phyloP scores from a whole-genome alignment of 1,140 invertebrate species.

The Macrosteles quadrilineatus region DNA sequence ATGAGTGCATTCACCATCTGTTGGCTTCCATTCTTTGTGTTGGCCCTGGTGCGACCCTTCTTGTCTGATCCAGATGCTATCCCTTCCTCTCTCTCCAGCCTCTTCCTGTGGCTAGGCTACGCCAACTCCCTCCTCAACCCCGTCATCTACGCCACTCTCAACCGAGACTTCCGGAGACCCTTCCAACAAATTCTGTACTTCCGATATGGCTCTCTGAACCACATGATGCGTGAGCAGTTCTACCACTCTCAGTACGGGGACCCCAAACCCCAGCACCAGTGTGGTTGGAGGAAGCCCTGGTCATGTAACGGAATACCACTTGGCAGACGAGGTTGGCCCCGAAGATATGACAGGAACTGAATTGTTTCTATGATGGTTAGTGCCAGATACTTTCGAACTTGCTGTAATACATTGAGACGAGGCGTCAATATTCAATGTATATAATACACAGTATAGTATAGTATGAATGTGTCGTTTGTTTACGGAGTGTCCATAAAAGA shows the following conservation, averaged over 20 bases:
- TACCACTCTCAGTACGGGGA: constrained; percentile 90
- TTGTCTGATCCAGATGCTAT: constrained; percentile 62
- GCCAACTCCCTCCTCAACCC: constrained; percentile 92
- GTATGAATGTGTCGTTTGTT: no score
- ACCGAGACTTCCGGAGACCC: constrained; percentile 89
- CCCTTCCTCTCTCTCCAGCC: constrained; percentile 58
- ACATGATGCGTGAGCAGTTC: constrained; percentile 90
- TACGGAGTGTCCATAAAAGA: no score
- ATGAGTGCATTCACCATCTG: constrained; percentile 96
- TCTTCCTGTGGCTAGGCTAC: constrained; percentile 90
- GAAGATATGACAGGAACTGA: constrained; percentile 25
- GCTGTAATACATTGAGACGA: background rate
- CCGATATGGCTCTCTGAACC: constrained; percentile 82
- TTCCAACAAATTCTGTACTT: constrained; percentile 85
- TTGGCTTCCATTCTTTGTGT: constrained; percentile 96
- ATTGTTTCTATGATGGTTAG: constrained; percentile 34
- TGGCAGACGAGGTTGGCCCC: constrained; percentile 29
- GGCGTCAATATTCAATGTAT: no score
- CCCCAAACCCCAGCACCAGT: constrained; percentile 50
- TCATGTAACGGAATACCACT: constrained; percentile 32
- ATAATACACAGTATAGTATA: no score
- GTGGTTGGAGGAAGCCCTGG: constrained; percentile 20
- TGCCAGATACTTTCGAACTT: background rate
- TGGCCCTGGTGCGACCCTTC: constrained; percentile 85
- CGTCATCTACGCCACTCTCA: constrained; percentile 90